Conservation (phyloP, 1,140 invertebrate species). For the Drosophila leontia region DNA sequence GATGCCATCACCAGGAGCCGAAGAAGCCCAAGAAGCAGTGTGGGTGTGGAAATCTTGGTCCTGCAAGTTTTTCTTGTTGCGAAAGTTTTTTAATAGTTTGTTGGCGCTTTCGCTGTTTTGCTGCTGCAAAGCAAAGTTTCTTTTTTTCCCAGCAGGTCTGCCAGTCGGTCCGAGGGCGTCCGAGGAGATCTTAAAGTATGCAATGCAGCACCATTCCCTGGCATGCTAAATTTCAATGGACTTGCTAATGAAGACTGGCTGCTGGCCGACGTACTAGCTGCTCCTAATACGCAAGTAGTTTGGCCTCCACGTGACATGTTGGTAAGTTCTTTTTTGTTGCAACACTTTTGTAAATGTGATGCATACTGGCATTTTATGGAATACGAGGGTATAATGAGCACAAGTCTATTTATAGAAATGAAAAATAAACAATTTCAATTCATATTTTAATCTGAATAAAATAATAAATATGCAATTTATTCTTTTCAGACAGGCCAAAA, state of each 20-base stretch:
- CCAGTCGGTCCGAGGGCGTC: slow-evolving; percentile 8
- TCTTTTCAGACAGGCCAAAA: background rate
- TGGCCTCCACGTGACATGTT: slow-evolving; percentile 26
- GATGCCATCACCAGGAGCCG: slow-evolving; percentile 62
- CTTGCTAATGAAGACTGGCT: slow-evolving; percentile 62
- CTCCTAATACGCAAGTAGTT: slow-evolving; percentile 44
- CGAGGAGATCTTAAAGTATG: slow-evolving; percentile 58
- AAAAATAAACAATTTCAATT: too few relatives aligned
- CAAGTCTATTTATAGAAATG: background rate
- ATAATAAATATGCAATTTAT: background rate
- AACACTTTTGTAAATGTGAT: slow-evolving; percentile 9
- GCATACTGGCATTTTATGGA: background rate
- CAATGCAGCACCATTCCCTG: slow-evolving; percentile 32
- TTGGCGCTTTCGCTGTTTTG: slow-evolving; percentile 82
- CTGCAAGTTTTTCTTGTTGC: slow-evolving; percentile 79
- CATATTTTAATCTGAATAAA: background rate
- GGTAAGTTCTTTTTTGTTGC: background rate
- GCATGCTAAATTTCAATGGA: slow-evolving; percentile 67
- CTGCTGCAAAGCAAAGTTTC: slow-evolving; percentile 67
- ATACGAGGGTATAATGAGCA: background rate
- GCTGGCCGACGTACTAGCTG: slow-evolving; percentile 9
- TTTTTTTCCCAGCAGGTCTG: slow-evolving; percentile 26
- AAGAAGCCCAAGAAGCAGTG: slow-evolving; percentile 9
- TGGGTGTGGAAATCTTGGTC: slow-evolving; percentile 56
- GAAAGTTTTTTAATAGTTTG: slow-evolving; percentile 81